These are phyloP conservation scores for Toxotes chatareus DNA, from an alignment of 2,113 vertebrate species.

Conservation along the genomic window DNA sequence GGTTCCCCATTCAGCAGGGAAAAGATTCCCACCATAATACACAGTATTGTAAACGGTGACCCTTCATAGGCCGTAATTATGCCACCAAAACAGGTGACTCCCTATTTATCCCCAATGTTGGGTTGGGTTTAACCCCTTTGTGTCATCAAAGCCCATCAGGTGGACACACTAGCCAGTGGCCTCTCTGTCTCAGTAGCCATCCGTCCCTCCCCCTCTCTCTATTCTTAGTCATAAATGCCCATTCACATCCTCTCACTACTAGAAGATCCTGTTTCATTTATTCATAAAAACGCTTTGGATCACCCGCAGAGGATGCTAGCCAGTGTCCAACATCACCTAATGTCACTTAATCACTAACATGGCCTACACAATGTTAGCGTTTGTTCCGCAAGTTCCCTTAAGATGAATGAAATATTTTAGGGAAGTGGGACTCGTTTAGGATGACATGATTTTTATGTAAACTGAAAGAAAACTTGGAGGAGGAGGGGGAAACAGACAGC, in stretches of 20 bases:
- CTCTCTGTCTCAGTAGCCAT: slow-evolving; percentile 60
- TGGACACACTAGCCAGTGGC: slow-evolving; percentile 69
- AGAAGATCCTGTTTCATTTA: slow-evolving; percentile 74
- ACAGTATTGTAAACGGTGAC: slow-evolving; percentile 85
- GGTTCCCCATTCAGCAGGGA: slow-evolving; percentile 79
- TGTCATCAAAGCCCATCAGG: slow-evolving; percentile 83
- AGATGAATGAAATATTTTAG: slow-evolving; percentile 5
- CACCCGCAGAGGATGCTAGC: slow-evolving; percentile 26
- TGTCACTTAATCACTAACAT: slow-evolving; percentile 2
- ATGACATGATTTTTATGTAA: slow-evolving; percentile 23
- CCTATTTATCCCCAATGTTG: slow-evolving; percentile 77
- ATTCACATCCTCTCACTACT: slow-evolving; percentile 75
- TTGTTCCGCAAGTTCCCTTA: background rate
- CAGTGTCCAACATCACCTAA: slow-evolving; percentile 1
- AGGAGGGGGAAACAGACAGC: slow-evolving; percentile 5
- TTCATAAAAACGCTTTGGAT: slow-evolving; percentile 69
- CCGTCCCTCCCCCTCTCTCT: slow-evolving; percentile 50
- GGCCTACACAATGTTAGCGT: background rate
- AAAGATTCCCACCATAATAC: slow-evolving; percentile 90
- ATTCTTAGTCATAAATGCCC: slow-evolving; percentile 80
- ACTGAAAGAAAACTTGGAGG: slow-evolving; percentile 8
- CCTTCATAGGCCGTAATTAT: slow-evolving; percentile 85
- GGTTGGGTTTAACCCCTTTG: slow-evolving; percentile 84
- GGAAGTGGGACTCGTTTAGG: slow-evolving; percentile 6
- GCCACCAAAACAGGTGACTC: slow-evolving; percentile 85